Evolutionary conservation across 1,140 invertebrate genomes (phyloP), one percentile per base, ranked within the genome.

Genomic region (Condylostylus longicornis): DNA sequence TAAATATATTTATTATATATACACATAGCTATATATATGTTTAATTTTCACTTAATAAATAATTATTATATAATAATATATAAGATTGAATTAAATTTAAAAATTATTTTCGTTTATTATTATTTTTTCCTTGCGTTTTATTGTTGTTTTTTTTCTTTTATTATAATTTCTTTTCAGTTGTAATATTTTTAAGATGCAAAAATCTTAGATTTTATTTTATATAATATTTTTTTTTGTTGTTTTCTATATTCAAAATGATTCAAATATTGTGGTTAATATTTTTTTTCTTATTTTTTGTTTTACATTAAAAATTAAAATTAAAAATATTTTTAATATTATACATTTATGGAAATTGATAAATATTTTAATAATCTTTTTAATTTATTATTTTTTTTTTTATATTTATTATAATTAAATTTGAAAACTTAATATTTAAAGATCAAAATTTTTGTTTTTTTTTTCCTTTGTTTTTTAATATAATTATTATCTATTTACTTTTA

Each of bases 401-500:
- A 5, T 20, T 12, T 18, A 8, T 17, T 12, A 30, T n/a, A 13
- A 8, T n/a, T 8, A 30, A 30, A 30, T 30, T 30, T 6, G 5
- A 30, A 30, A 12, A 30, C 10, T 30, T 8, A 30, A 18, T 14
- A 33, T 33, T n/a, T 8, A 22, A 13, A 29, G 18, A 18, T 38
- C 9, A 37, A 17, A 33, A 20, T 10, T n/a, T 34, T 20, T 30
- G 34, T 49, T 49, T 49, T 39, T 21, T 13, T 19, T 4, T 31
- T 20, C 13, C 13, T 13, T 7, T n/a, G 14, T 29, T 38, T 14
- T 27, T 38, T 38, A 31, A 35, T 29, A 42, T 17, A 17, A 28
- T 43, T 20, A 25, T 52, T 43, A 42, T 43, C 39, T 50, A 41
- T 33, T 52, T 45, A 42, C 40, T 42, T 37, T 41, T 43, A 44